Percentiles rank a stretch among this genome's conserved stretches.
Evolutionary conservation across 2,797 vertebrate genomes (phyloP).

Genomic region (Neosilurus hyrtlii): DNA sequence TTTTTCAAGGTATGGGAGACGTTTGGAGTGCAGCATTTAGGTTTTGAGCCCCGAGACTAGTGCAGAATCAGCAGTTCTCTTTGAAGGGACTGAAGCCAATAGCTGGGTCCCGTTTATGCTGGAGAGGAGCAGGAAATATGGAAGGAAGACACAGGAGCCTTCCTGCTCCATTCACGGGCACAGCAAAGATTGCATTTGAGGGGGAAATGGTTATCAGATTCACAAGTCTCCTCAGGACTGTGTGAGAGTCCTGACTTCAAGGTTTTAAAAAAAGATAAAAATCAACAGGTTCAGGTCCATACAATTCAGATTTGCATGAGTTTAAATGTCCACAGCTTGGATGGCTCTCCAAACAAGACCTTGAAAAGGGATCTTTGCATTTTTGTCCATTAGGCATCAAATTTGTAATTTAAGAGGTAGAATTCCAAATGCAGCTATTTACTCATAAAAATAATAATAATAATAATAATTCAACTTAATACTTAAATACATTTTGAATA

Average conservation of each 20-base stretch:
- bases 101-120: slow-evolving; percentile 47
- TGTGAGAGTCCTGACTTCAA: slow-evolving; percentile 46
- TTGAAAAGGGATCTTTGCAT: slow-evolving; percentile 50
- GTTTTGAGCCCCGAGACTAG: slow-evolving; percentile 74
- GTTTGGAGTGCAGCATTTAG: slow-evolving; percentile 70
- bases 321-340: slow-evolving; percentile 35
- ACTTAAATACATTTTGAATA: slow-evolving; percentile 71
- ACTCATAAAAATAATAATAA: slow-evolving; percentile 11
- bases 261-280: slow-evolving; percentile 20
- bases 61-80: slow-evolving; percentile 71
- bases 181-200: slow-evolving; percentile 63
- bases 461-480: slow-evolving; percentile 29
- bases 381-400: slow-evolving; percentile 60
- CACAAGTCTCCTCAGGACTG: slow-evolving; percentile 45
- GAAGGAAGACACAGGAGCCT: slow-evolving; percentile 76
- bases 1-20: slow-evolving; percentile 73
- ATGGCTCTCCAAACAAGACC: slow-evolving; percentile 59
- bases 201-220: background rate
- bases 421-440: slow-evolving; percentile 52
- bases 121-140: slow-evolving; percentile 39
- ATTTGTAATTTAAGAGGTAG: slow-evolving; percentile 57
- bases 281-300: slow-evolving; percentile 57
- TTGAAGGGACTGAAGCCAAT: slow-evolving; percentile 29
- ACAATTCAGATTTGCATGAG: slow-evolving; percentile 53
- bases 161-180: slow-evolving; percentile 70